Evolutionary conservation across 2,888 invertebrate genomes (phyloP), one percentile per base, ranked within the genome.

Genomic region (Eubasilissa splendida): DNA sequence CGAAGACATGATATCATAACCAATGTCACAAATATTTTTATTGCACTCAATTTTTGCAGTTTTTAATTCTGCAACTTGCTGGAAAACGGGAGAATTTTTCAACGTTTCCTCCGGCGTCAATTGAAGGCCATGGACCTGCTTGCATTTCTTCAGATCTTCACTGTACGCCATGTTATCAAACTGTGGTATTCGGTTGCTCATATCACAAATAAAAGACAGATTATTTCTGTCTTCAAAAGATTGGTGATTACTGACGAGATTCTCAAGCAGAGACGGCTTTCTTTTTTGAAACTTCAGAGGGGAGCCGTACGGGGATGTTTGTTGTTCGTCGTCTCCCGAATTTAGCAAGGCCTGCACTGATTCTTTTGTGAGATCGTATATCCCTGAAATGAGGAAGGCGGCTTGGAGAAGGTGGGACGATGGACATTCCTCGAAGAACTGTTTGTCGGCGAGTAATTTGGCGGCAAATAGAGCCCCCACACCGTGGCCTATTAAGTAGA

Each of bases 401-500:
- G 92, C 92, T 86, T 89, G 89, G 33, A 93, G 85, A 31, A 77
- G 68, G 52, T 77, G 58, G 3, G 77, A 58, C 3, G 68, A 52
- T 22, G 79, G 65, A 66, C 71, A 76, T 14, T 81, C 81, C 14
- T 63, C 31, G 52, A 83, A 53, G 52, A 83, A 74, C 50, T 81
- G 58, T 52, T 65, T 63, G 53, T 84, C 82, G 66, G 88, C 86
- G 75, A 94, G 87, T 83, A 94, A 85, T 85, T 88, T 89, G 9
- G 91, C 90, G 0, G 91, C 89, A 31, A 94, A 87, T 85, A 94
- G 93, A 1, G 91, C 93, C 12, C 94, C 94, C 10, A 92, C 93
- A 22, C 93, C 94, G 86, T 93, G 93, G 2, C 94, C 94, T 82
- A 90, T 89, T 0, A 92, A 86, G 87, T 90, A 90, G 66, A 93